Percentiles rank a stretch among this genome's conserved stretches.
phyloP scores from a whole-genome alignment of 2,797 vertebrate genomes.

The Sphenopsis melanotis region DNA sequence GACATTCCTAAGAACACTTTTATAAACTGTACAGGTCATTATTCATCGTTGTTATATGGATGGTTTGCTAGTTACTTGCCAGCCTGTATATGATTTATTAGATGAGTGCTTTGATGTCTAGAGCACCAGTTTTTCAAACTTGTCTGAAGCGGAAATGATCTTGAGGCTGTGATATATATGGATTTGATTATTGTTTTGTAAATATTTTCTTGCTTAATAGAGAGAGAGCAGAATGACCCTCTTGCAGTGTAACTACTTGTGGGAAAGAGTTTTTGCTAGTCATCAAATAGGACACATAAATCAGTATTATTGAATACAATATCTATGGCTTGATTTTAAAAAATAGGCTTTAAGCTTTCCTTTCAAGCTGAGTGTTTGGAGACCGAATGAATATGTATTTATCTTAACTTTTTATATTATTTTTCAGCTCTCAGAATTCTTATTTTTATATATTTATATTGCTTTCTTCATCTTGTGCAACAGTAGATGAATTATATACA shows the following conservation, averaged over 20 bases:
- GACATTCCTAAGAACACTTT: constrained; percentile 52
- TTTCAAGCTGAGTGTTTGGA: not conserved
- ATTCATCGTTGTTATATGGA: constrained; percentile 40
- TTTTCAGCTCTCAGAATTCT: not conserved
- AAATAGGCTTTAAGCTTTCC: not conserved
- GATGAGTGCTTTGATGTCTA: constrained; percentile 9
- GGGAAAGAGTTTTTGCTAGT: not conserved
- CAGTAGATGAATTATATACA: not conserved
- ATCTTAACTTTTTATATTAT: not conserved
- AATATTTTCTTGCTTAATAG: constrained; percentile 44
- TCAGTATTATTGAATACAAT: constrained; percentile 1
- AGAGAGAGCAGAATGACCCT: not conserved
- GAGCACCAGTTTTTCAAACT: constrained; percentile 29
- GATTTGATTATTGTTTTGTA: constrained; percentile 25
- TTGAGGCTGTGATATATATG: constrained; percentile 22
- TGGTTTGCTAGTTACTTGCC: constrained; percentile 41
- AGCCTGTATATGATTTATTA: constrained; percentile 48
- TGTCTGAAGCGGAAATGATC: constrained; percentile 29
- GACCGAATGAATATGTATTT: not conserved
- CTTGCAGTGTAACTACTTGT: not conserved
- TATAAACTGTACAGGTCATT: constrained; percentile 33
- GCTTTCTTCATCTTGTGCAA: not conserved
- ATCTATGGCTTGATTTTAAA: not conserved
- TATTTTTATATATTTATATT: not conserved
- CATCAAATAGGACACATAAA: constrained; percentile 32